These are phyloP conservation scores for Drosophila pseudotakahashii DNA, from an alignment of 2,888 invertebrate genomes.

Conservation along the genomic window DNA sequence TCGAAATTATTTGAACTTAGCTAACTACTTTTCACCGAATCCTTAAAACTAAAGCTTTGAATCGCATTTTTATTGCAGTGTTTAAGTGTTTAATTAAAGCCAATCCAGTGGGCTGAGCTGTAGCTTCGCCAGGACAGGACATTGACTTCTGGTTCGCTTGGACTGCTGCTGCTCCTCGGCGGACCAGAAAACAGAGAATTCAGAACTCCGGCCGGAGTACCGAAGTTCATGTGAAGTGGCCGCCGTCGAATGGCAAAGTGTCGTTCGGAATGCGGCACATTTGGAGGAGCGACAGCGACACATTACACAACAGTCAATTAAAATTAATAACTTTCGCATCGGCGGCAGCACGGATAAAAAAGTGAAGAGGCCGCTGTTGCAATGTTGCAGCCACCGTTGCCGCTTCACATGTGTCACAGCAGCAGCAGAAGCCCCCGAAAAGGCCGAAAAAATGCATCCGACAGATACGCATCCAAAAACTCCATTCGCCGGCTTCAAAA, in stretches of 20 bases:
- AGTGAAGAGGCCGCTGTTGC: slow-evolving; percentile 17
- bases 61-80: slow-evolving; percentile 59
- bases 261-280: slow-evolving; percentile 58
- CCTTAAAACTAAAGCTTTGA: not conserved
- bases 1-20: not conserved
- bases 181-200: too few relatives aligned
- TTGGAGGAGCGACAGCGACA: slow-evolving; percentile 38
- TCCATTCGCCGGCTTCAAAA: slow-evolving; percentile 50
- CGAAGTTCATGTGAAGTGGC: slow-evolving; percentile 60
- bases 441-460: slow-evolving; percentile 65
- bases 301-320: slow-evolving; percentile 80
- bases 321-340: slow-evolving; percentile 79
- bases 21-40: not conserved
- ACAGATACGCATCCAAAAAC: slow-evolving; percentile 60
- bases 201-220: too few relatives aligned
- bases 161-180: slow-evolving; percentile 5
- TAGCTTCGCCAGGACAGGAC: slow-evolving; percentile 67
- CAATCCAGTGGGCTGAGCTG: slow-evolving; percentile 37
- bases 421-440: slow-evolving; percentile 43
- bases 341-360: slow-evolving; percentile 23
- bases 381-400: slow-evolving; percentile 17
- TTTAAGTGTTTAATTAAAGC: slow-evolving; percentile 77
- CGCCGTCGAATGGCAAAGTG: slow-evolving; percentile 69
- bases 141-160: slow-evolving; percentile 58
- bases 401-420: slow-evolving; percentile 65